Base-by-base conservation (phyloP, 2,888 invertebrate genomes). In the Patella depressa region DNA sequence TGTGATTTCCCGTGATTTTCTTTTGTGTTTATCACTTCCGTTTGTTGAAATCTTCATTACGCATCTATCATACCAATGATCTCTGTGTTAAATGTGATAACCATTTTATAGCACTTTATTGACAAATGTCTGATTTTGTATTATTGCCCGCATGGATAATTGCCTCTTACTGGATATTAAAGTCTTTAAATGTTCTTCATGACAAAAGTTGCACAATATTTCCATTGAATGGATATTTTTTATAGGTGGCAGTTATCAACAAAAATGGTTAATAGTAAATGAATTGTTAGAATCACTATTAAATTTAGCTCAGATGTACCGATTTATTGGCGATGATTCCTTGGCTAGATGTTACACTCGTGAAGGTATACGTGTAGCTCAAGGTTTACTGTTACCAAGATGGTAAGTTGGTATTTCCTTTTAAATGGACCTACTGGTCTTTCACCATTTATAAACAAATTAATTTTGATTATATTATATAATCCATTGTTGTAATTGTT, bases 271-370 rank as follows among this genome's bases (percentile, higher is more conserved):
- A 19, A 81, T 81, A 24, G 72, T 85, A 45, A 75, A 76, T 53
- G 85, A 88, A 76, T 73, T 84, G 3, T 76, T 88, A 45, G 81
- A 84, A 71, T 85, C 88, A 12, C 71, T 85, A 57, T 78, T 82
- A 17, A 83, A 83, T 54, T 78, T 86, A 45, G 85, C 85, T 76
- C 81, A 80, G 71, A 79, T 85, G 65, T 86, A 84, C 75, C 75
- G 84, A 53, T 80, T 83, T 19, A 80, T 84, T 14, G 88, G 88
- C 0, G 84, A 86, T 65, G 79, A 82, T 3, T 74, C 83, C 45
- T 82, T 83, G 17, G 85, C 86, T 7, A 78, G 81, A 14, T 85
- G 82, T 74, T 87, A 84, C 71, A 80, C 86, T 17, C 81, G 80
- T 24, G 85, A 86, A 72, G 88, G 87, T 2, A 79, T 85, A 53